Conservation (phyloP, 2,113 vertebrate species). For the Clinocottus analis region DNA sequence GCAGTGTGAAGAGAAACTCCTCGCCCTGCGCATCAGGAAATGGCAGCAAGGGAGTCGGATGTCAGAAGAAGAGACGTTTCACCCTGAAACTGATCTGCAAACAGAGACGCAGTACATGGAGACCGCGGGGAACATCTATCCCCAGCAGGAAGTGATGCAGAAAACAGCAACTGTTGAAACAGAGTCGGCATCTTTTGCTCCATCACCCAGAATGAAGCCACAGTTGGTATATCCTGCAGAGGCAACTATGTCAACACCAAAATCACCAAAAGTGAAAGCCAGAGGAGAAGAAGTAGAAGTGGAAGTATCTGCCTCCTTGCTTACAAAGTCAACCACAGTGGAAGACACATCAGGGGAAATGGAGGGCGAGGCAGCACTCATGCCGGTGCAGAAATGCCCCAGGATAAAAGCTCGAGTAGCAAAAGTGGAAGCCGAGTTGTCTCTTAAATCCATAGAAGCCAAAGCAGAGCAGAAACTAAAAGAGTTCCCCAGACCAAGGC, state of each 20-base stretch:
- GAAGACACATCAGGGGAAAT: conserved; percentile 13
- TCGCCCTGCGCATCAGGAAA: conserved; percentile 73
- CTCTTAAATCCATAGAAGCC: conserved; percentile 4
- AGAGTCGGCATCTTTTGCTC: conserved; percentile 23
- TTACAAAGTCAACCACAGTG: conserved; percentile 12
- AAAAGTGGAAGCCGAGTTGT: conserved; percentile 21
- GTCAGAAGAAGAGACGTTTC: conserved; percentile 61
- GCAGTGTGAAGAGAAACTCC: conserved; percentile 79
- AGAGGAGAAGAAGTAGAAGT: conserved; percentile 28
- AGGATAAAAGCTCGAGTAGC: conserved; percentile 2
- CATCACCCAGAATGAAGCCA: conserved; percentile 38
- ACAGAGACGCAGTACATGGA: conserved; percentile 44
- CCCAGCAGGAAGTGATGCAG: conserved; percentile 29
- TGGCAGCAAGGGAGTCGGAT: conserved; percentile 78
- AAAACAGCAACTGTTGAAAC: conserved; percentile 21
- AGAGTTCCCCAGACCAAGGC: conserved; percentile 54
- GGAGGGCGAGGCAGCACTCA: not conserved
- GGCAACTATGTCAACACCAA: not conserved
- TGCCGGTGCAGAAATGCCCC: conserved; percentile 7
- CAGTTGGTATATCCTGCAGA: conserved; percentile 3
- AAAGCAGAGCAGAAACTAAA: conserved; percentile 33
- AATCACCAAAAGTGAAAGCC: conserved; percentile 25
- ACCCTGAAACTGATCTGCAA: conserved; percentile 49
- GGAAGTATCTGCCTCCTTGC: not conserved
- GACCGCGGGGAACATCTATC: conserved; percentile 18